These are phyloP conservation scores for Donacobius atricapilla DNA, from an alignment of 2,113 vertebrate genomes.

Conservation along the genomic window DNA sequence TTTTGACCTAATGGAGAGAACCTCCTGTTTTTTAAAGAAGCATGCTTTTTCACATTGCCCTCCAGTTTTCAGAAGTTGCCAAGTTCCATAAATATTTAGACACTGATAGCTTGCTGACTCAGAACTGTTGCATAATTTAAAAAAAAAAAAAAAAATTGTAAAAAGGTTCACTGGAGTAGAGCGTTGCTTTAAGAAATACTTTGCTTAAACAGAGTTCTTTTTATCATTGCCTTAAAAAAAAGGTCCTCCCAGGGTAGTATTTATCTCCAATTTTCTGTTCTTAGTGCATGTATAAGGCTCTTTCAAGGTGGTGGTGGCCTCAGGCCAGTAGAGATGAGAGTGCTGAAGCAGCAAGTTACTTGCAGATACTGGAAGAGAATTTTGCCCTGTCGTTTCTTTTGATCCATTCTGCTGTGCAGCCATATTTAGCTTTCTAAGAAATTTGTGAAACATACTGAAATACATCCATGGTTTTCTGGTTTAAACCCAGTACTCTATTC, in stretches of 20 bases:
- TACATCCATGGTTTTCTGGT: neutral
- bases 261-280: slow-evolving; percentile 18
- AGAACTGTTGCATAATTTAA: neutral
- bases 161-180: neutral
- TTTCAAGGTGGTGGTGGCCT: neutral
- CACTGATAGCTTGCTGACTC: slow-evolving; percentile 32
- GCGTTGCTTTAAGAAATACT: neutral
- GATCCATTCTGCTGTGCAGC: neutral
- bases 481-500: neutral
- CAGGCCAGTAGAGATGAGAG: neutral
- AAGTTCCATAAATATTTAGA: slow-evolving; percentile 41
- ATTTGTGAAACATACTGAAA: neutral
- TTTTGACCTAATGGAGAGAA: slow-evolving; percentile 31
- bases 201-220: neutral
- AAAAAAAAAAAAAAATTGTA: neutral
- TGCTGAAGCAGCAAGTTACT: neutral
- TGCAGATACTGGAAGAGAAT: neutral
- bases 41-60: neutral
- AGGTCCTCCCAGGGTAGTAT: neutral
- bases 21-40: slow-evolving; percentile 28
- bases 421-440: neutral
- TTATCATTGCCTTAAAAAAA: neutral
- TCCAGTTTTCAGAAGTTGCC: slow-evolving; percentile 14
- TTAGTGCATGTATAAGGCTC: neutral
- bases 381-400: neutral